These are phyloP conservation scores for Meghimatium bilineatum DNA, from an alignment of 2,888 invertebrate genomes.

Conservation along the genomic window DNA sequence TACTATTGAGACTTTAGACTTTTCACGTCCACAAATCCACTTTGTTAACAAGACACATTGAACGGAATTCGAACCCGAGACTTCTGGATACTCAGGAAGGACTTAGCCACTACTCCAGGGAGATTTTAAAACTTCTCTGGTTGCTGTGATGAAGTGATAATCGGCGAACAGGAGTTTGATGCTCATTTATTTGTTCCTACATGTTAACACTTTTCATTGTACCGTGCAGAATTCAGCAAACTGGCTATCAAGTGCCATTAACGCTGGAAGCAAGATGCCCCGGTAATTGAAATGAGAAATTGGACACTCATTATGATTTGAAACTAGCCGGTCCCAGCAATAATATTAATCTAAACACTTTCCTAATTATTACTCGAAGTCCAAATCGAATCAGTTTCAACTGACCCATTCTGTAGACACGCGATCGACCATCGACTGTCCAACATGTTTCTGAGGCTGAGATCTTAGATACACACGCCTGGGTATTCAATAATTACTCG, in stretches of 20 bases:
- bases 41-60: too few species aligned
- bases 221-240: neutral
- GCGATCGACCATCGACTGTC: neutral
- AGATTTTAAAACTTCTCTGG: too few species aligned
- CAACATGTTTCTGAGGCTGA: neutral
- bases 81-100: too few species aligned
- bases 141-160: too few species aligned
- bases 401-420: neutral
- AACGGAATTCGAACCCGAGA: too few species aligned
- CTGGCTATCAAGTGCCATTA: neutral
- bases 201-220: neutral
- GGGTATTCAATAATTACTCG: conserved; percentile 9
- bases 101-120: too few species aligned
- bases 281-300: conserved; percentile 10
- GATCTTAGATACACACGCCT: neutral
- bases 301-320: neutral
- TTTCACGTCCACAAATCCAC: too few species aligned
- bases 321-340: neutral
- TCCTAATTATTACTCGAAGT: neutral
- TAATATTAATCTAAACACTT: conserved; percentile 17
- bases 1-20: too few species aligned
- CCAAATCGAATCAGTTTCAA: neutral
- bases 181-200: too few species aligned
- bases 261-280: neutral
- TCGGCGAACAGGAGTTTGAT: too few species aligned